Conservation (phyloP, 2,888 invertebrate species). For the Oconnorella tubifera region DNA sequence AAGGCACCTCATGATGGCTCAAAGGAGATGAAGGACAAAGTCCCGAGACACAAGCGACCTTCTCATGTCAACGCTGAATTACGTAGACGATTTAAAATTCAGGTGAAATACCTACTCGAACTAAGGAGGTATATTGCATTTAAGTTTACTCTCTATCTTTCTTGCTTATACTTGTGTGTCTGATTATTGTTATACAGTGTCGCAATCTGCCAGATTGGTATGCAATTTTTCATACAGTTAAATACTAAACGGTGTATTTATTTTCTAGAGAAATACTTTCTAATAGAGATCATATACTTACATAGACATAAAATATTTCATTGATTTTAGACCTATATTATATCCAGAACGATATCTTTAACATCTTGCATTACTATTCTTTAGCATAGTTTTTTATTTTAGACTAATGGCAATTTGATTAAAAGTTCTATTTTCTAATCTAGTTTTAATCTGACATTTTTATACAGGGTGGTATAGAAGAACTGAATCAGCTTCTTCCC, state of each 20-base stretch:
- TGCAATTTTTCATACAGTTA: neutral
- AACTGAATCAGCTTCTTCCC: conserved; percentile 10
- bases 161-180: neutral
- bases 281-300: too few species aligned
- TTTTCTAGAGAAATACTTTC: neutral
- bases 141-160: neutral
- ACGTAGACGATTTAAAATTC: conserved; percentile 50
- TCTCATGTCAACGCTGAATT: conserved; percentile 54
- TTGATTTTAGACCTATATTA: too few species aligned
- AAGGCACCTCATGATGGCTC: neutral
- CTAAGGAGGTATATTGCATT: neutral
- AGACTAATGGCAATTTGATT: too few species aligned
- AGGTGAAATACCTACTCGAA: conserved; percentile 39
- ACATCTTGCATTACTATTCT: too few species aligned
- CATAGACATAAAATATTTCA: too few species aligned
- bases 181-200: neutral
- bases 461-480: conserved; percentile 10
- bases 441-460: neutral
- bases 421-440: too few species aligned
- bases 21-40: too few species aligned
- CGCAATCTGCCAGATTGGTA: neutral
- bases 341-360: too few species aligned
- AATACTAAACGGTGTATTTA: neutral
- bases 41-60: conserved; percentile 52
- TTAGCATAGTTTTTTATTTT: too few species aligned